Evolutionary conservation across 2,113 vertebrate genomes (phyloP).

Genomic region (Dermatemys mawii): DNA sequence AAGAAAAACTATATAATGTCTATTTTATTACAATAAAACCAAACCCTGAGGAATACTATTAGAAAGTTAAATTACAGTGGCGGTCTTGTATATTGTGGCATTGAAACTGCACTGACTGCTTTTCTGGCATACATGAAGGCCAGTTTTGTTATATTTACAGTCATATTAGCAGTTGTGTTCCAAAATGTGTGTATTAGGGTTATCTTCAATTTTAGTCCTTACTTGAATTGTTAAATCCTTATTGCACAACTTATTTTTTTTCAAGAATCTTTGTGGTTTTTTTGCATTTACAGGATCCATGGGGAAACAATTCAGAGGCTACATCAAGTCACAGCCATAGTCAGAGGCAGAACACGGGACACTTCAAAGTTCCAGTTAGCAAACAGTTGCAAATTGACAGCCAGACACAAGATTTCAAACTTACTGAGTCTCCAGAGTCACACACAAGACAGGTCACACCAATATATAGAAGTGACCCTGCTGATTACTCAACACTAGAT

Average conservation of each 20-base stretch:
- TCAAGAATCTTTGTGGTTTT: background rate
- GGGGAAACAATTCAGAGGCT: background rate
- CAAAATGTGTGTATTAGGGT: accelerated
- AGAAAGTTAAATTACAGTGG: background rate
- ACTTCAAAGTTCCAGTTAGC: background rate
- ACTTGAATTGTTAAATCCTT: background rate
- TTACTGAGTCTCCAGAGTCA: background rate
- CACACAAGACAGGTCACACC: background rate
- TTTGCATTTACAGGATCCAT: conserved; percentile 53
- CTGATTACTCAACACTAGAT: background rate
- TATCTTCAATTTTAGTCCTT: accelerated
- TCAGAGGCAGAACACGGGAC: conserved; percentile 14
- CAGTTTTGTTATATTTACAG: background rate
- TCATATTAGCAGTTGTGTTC: background rate
- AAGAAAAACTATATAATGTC: background rate
- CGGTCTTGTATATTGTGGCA: background rate
- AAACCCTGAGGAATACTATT: background rate
- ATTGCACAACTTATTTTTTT: background rate
- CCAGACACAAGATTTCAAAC: background rate
- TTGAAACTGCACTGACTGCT: background rate
- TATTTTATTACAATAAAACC: background rate
- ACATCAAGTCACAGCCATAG: conserved; percentile 2
- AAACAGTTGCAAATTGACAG: conserved; percentile 6
- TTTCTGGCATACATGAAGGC: background rate
- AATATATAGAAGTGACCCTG: background rate